These are phyloP conservation scores for Cygnus atratus DNA, from an alignment of 2,113 vertebrate species.

Conservation along the genomic window DNA sequence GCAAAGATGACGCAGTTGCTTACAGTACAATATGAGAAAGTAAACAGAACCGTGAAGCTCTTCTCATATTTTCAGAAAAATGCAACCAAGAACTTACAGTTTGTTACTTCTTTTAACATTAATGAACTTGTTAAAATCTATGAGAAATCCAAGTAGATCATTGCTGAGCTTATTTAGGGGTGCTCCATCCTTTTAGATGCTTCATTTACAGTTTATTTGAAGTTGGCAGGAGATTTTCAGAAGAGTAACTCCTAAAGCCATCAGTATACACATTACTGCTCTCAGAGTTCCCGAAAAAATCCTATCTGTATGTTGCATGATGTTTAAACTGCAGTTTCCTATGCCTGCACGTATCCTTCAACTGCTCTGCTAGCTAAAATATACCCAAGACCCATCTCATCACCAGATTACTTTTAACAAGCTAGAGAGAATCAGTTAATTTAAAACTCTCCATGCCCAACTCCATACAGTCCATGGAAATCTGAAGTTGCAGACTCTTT, in stretches of 20 bases:
- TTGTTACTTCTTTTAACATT: not conserved
- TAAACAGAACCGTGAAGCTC: not conserved
- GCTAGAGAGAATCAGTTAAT: not conserved
- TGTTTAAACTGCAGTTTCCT: not conserved
- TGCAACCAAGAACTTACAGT: not conserved
- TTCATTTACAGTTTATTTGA: not conserved
- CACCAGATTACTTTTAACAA: not conserved
- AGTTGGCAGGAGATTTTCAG: not conserved
- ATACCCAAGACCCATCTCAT: not conserved
- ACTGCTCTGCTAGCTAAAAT: not conserved
- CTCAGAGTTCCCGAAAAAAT: not conserved
- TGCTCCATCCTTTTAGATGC: not conserved
- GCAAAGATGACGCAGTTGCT: not conserved
- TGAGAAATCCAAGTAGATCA: not conserved
- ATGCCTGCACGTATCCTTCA: not conserved
- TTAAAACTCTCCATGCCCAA: not conserved
- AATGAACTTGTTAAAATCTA: not conserved
- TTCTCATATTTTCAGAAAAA: not conserved
- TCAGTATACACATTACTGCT: not conserved
- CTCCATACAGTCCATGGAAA: not conserved
- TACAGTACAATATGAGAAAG: not conserved
- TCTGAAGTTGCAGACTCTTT: not conserved
- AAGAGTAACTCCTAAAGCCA: not conserved
- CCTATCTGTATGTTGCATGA: no score
- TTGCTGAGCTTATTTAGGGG: not conserved